These are phyloP conservation scores for Drosophila athabasca DNA, from an alignment of 1,140 invertebrate species.

Conservation along the genomic window DNA sequence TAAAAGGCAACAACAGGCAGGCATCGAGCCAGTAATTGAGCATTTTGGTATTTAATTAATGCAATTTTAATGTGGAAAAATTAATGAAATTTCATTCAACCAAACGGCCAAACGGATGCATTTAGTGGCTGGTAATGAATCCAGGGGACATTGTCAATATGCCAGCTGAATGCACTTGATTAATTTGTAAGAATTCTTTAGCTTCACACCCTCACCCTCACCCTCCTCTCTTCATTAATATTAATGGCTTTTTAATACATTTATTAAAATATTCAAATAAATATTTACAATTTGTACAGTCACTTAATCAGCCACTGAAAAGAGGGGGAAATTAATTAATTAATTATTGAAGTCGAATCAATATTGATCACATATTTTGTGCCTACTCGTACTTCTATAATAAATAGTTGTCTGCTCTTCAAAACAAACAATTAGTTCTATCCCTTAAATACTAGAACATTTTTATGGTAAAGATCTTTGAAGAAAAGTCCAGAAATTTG, in stretches of 20 bases:
- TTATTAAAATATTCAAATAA: conserved; percentile 23
- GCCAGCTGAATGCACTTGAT: conserved; percentile 65
- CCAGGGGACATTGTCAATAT: conserved; percentile 64
- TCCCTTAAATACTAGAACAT: no score
- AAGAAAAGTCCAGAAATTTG: no score
- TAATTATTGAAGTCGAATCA: no score
- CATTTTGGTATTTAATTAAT: conserved; percentile 67
- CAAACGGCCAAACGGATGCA: conserved; percentile 21
- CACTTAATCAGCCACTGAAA: conserved; percentile 6
- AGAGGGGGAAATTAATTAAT: no score
- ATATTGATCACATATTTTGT: no score
- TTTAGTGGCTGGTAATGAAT: conserved; percentile 33
- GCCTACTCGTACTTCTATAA: no score
- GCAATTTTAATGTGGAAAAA: conserved; percentile 66
- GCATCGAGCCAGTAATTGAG: conserved; percentile 26
- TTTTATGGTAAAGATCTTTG: no score
- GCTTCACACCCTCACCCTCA: neutral
- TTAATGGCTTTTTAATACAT: conserved; percentile 38
- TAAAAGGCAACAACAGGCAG: conserved; percentile 22
- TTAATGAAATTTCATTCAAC: conserved; percentile 62
- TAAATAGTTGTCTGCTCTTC: no score
- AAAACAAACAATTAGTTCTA: no score
- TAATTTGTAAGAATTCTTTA: conserved; percentile 54
- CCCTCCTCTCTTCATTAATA: neutral
- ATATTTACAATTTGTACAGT: conserved; percentile 11